Conservation (phyloP, 2,797 vertebrate genomes). For the Thaleichthys pacificus region DNA sequence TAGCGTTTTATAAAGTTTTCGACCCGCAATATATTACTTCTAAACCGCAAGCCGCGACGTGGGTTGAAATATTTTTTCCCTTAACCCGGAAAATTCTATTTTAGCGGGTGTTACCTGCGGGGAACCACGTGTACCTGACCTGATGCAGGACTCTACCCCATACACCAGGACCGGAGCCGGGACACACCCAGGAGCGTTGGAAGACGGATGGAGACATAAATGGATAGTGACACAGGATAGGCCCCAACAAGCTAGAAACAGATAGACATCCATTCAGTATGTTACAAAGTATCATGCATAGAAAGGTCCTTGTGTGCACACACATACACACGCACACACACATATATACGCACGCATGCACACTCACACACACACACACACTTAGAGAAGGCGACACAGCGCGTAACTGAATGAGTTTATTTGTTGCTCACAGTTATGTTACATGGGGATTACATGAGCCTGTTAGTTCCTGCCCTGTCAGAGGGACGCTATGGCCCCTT, state of each 20-base stretch:
- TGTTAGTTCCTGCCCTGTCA: slow-evolving; percentile 84
- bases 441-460: slow-evolving; percentile 88
- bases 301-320: background rate
- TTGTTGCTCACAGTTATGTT: slow-evolving; percentile 96
- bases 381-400: slow-evolving; percentile 51
- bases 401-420: slow-evolving; percentile 93
- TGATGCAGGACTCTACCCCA: too few species aligned
- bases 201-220: background rate
- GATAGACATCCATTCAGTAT: background rate
- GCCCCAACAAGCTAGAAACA: background rate
- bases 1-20: too few species aligned
- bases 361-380: slow-evolving; percentile 21
- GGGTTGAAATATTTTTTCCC: too few species aligned
- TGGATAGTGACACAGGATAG: background rate
- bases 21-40: too few species aligned
- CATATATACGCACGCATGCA: slow-evolving; percentile 13
- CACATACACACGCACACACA: background rate
- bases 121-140: too few species aligned
- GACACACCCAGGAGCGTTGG: too few species aligned
- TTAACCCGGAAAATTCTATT: too few species aligned
- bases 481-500: slow-evolving; percentile 43
- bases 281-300: background rate
- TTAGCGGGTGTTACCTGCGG: too few species aligned
- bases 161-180: too few species aligned
- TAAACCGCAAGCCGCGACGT: too few species aligned